Evolutionary conservation across 2,888 invertebrate genomes (phyloP).

Genomic region (Polylopha cassiicola): DNA sequence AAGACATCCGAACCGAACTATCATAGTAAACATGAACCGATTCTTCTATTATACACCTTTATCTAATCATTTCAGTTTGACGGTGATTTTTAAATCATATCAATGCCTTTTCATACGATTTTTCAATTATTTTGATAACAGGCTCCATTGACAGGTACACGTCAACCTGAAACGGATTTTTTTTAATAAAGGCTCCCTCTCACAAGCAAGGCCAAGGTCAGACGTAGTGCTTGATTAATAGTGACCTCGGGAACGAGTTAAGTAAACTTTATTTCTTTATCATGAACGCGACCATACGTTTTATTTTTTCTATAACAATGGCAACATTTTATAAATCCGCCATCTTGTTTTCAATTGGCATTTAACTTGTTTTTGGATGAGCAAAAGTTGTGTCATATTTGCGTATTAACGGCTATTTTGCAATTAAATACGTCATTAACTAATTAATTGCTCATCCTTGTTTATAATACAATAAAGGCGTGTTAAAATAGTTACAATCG

Average conservation of each 20-base stretch:
- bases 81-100: no score
- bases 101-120: no score
- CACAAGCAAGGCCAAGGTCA: no score
- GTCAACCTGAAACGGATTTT: slow-evolving; percentile 10
- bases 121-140: slow-evolving; percentile 17
- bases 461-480: slow-evolving; percentile 5
- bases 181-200: background rate
- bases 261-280: no score
- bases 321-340: slow-evolving; percentile 29
- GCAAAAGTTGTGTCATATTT: slow-evolving; percentile 53
- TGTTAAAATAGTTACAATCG: slow-evolving; percentile 1
- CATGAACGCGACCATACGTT: no score
- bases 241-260: no score
- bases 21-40: slow-evolving; percentile 12
- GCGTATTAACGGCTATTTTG: slow-evolving; percentile 51
- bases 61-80: slow-evolving; percentile 3
- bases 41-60: slow-evolving; percentile 2
- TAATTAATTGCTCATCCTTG: slow-evolving; percentile 1
- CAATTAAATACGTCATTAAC: slow-evolving; percentile 27
- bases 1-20: slow-evolving; percentile 2
- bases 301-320: slow-evolving; percentile 9
- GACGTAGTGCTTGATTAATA: no score
- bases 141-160: slow-evolving; percentile 20
- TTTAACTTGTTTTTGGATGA: slow-evolving; percentile 47
- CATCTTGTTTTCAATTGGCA: slow-evolving; percentile 43